Evolutionary conservation across 92 coral and sea anemone species (phyloP).

Genomic region (Porites evermanni): DNA sequence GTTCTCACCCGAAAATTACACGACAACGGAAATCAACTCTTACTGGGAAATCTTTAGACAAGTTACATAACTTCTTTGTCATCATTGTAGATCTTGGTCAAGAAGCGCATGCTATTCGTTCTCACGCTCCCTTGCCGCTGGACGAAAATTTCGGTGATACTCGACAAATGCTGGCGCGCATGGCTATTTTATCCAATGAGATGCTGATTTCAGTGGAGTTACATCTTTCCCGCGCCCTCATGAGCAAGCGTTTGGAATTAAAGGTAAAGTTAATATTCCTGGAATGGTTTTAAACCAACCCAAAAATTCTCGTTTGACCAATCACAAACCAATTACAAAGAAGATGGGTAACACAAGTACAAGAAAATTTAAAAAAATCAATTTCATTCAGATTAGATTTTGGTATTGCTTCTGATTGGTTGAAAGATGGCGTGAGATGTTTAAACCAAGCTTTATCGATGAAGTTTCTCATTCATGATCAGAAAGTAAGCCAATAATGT

Average conservation of each 20-base stretch:
- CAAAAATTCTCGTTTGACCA: not conserved
- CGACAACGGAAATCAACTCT: too few relatives aligned
- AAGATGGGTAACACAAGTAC: too few relatives aligned
- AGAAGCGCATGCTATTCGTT: conserved; percentile 88
- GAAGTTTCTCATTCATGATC: too few relatives aligned
- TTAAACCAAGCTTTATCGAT: too few relatives aligned
- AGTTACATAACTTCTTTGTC: not conserved
- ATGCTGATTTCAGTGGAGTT: conserved; percentile 89
- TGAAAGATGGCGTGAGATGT: too few relatives aligned
- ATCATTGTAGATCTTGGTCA: conserved; percentile 60
- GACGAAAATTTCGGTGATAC: conserved; percentile 92
- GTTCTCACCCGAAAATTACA: too few relatives aligned
- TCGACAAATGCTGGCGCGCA: conserved; percentile 83
- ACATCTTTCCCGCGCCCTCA: conserved; percentile 85
- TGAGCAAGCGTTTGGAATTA: conserved; percentile 88
- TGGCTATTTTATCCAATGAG: conserved; percentile 93
- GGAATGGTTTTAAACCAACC: not conserved
- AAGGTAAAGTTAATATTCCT: conserved; percentile 50
- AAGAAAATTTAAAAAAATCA: too few relatives aligned
- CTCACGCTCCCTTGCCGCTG: conserved; percentile 75
- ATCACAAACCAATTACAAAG: too few relatives aligned
- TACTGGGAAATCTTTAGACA: not conserved
- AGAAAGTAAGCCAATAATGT: too few relatives aligned
- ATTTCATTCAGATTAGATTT: too few relatives aligned
- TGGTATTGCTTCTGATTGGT: too few relatives aligned